These are phyloP conservation scores for Drosophila trapezifrons DNA, from an alignment of 1,140 invertebrate genomes.

Conservation along the genomic window DNA sequence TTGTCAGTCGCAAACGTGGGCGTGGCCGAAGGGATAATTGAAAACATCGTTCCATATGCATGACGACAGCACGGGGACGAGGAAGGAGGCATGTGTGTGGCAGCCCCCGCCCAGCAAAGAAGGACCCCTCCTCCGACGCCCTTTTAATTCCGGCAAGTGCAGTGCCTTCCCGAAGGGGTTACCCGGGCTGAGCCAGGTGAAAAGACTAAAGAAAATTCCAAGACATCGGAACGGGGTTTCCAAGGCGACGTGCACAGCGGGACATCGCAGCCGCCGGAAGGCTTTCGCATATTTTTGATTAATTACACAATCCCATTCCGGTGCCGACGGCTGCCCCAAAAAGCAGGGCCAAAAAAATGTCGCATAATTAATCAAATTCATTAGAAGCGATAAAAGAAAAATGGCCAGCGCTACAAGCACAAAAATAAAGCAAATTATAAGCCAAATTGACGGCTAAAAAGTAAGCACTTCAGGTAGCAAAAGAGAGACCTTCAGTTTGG, in stretches of 20 bases:
- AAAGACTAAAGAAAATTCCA: slow-evolving; percentile 66
- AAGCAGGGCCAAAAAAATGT: slow-evolving; percentile 63
- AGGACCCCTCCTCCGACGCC: neutral
- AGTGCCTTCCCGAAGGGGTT: slow-evolving; percentile 46
- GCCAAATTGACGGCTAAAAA: slow-evolving; percentile 2
- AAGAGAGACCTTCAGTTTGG: too few species aligned
- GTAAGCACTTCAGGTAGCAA: slow-evolving; percentile 9
- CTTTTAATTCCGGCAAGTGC: neutral
- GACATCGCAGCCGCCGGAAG: slow-evolving; percentile 20
- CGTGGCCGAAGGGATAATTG: slow-evolving; percentile 68
- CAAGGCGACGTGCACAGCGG: slow-evolving; percentile 47
- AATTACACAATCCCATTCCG: slow-evolving; percentile 46
- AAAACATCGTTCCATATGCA: slow-evolving; percentile 76
- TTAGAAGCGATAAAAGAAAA: slow-evolving; percentile 47
- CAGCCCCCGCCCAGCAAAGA: neutral
- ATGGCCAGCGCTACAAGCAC: neutral
- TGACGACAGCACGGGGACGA: slow-evolving; percentile 24
- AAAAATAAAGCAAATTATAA: neutral
- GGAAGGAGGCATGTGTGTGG: slow-evolving; percentile 28
- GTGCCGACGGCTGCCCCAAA: slow-evolving; percentile 22
- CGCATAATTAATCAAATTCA: slow-evolving; percentile 77
- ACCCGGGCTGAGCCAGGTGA: slow-evolving; percentile 10
- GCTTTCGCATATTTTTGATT: slow-evolving; percentile 71
- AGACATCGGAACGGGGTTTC: slow-evolving; percentile 39
- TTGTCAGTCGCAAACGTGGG: slow-evolving; percentile 65